These are phyloP conservation scores for Cyanoderma ruficeps DNA, from an alignment of 2,113 vertebrate species.

Conservation along the genomic window DNA sequence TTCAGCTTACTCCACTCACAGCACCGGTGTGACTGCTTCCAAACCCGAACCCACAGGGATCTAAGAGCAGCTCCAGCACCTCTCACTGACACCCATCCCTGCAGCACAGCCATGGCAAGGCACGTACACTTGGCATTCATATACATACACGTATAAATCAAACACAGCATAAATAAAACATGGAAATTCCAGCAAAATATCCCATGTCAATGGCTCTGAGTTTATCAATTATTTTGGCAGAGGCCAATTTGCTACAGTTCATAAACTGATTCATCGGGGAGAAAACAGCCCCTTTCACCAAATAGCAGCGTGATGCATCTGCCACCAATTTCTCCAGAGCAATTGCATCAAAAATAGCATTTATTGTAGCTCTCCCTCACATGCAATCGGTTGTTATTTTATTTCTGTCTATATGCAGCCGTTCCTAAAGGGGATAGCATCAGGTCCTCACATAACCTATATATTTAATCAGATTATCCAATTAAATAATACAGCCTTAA, in stretches of 20 bases:
- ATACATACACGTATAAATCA: not conserved
- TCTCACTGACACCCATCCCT: not conserved
- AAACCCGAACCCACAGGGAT: not conserved
- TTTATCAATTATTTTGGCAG: not conserved
- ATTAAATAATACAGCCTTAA: conserved; percentile 25
- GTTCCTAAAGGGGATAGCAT: not conserved
- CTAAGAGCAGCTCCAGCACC: not conserved
- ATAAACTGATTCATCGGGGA: not conserved
- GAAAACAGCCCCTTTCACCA: not conserved
- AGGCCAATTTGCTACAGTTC: not conserved
- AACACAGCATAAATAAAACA: not conserved
- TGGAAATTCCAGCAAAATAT: not conserved
- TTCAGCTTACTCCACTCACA: not conserved
- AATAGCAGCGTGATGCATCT: not conserved
- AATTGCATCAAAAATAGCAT: not conserved
- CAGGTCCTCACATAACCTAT: not conserved
- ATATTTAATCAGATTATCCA: conserved; percentile 40
- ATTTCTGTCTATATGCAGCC: not conserved
- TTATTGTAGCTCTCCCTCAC: not conserved
- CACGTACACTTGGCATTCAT: rapidly evolving
- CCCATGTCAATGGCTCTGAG: not conserved
- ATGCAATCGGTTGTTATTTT: not conserved
- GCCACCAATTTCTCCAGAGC: not conserved
- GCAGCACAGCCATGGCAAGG: not conserved
- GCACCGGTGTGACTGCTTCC: not conserved